Conservation (phyloP, 2,113 vertebrate species). For the Rhinoderma darwinii region DNA sequence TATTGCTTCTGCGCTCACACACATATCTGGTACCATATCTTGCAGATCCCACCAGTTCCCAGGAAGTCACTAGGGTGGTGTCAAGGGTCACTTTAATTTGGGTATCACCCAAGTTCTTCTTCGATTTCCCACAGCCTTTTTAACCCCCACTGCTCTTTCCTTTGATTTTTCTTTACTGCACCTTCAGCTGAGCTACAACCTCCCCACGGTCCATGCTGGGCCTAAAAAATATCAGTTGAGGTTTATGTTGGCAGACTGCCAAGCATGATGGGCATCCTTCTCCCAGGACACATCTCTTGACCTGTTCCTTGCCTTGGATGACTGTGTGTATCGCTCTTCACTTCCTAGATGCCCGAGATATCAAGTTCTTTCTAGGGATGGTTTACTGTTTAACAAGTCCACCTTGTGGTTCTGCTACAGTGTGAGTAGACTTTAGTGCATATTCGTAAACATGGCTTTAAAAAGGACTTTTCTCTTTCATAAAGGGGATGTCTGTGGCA, state of each 20-base stretch:
- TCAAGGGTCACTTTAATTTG: conserved; percentile 39
- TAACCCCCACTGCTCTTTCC: not conserved
- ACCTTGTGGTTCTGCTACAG: not conserved
- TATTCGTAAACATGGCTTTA: too few species aligned
- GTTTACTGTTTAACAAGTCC: not conserved
- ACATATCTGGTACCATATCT: conserved; percentile 8
- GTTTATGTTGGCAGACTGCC: conserved; percentile 24
- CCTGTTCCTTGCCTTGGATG: not conserved
- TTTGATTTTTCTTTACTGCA: not conserved
- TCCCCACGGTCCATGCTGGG: not conserved
- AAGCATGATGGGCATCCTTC: not conserved
- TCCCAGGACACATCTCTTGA: not conserved
- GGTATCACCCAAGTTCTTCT: conserved; percentile 24
- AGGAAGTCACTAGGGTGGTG: conserved; percentile 15
- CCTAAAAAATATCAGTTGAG: not conserved
- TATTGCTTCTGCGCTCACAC: not conserved
- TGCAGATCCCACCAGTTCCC: conserved; percentile 25
- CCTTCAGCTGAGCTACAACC: conserved; percentile 11
- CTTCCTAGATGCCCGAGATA: not conserved
- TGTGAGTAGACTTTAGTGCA: not conserved
- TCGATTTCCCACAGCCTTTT: conserved; percentile 38
- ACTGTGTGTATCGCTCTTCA: not conserved
- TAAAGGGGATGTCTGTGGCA: too few species aligned
- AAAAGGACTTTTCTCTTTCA: too few species aligned
- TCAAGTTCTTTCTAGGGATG: not conserved